Evolutionary conservation across 2,113 vertebrate species (phyloP).

Genomic region (Sceloporus undulatus): DNA sequence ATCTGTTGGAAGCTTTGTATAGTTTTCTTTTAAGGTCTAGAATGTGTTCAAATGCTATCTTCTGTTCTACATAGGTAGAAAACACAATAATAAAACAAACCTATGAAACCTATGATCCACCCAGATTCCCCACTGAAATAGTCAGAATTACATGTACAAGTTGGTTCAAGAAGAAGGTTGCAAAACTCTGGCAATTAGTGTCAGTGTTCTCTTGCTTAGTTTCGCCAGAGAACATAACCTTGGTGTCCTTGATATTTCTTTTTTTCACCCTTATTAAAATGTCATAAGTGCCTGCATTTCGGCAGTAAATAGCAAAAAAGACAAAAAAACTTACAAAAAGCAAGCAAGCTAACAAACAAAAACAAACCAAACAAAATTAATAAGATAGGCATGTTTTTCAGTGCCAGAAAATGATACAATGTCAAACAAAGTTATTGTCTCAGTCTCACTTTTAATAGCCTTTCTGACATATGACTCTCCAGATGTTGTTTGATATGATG

Average conservation of each 20-base stretch:
- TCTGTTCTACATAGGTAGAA: background rate
- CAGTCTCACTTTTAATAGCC: too few species aligned
- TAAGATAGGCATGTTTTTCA: background rate
- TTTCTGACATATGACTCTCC: too few species aligned
- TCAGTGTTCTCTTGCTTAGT: background rate
- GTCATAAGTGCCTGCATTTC: background rate
- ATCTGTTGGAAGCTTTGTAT: background rate
- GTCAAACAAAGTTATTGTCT: too few species aligned
- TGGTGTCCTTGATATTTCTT: background rate
- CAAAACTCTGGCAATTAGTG: background rate
- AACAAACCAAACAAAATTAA: background rate
- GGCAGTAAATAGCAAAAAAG: background rate
- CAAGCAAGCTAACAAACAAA: too few species aligned
- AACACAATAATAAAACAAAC: background rate
- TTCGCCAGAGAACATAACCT: background rate
- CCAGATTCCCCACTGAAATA: background rate
- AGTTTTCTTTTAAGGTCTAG: background rate
- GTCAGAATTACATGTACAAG: too few species aligned
- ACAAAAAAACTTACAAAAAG: too few species aligned
- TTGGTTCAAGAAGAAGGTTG: background rate
- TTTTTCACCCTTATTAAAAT: background rate
- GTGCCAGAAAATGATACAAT: too few species aligned
- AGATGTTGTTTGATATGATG: too few species aligned
- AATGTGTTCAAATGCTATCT: background rate
- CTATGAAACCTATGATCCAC: background rate